These are phyloP conservation scores for Pachliopta kotzebuea DNA, from an alignment of 2,888 invertebrate species.

Conservation along the genomic window DNA sequence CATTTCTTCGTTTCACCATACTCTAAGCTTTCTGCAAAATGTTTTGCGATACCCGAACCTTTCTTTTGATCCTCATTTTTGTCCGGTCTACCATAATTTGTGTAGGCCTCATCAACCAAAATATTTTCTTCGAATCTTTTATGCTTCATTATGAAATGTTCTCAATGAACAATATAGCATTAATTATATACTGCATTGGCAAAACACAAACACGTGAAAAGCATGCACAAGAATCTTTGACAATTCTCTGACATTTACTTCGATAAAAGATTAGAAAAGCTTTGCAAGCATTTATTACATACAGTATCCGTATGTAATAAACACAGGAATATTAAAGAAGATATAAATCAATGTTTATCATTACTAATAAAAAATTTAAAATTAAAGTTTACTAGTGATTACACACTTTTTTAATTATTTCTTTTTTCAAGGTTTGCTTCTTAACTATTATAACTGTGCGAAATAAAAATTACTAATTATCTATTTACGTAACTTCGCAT, in stretches of 20 bases:
- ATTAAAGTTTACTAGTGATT: too few relatives aligned
- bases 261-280: background rate
- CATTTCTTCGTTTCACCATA: slow-evolving; percentile 82
- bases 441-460: too few relatives aligned
- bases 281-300: too few relatives aligned
- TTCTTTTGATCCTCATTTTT: slow-evolving; percentile 72
- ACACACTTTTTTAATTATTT: too few relatives aligned
- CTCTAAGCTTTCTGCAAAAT: slow-evolving; percentile 73
- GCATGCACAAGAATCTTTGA: slow-evolving; percentile 19
- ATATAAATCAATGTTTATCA: too few relatives aligned
- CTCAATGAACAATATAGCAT: slow-evolving; percentile 1
- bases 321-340: too few relatives aligned
- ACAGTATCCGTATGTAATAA: too few relatives aligned
- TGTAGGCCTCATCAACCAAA: slow-evolving; percentile 71
- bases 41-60: slow-evolving; percentile 67
- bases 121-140: slow-evolving; percentile 77
- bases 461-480: too few relatives aligned
- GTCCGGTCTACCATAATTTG: slow-evolving; percentile 64
- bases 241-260: slow-evolving; percentile 4
- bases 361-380: too few relatives aligned
- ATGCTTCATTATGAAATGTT: slow-evolving; percentile 61
- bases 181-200: slow-evolving; percentile 14
- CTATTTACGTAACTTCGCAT: too few relatives aligned
- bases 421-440: too few relatives aligned
- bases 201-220: slow-evolving; percentile 32